Evolutionary conservation across 2,113 vertebrate genomes (phyloP), one percentile per base, ranked within the genome.

Genomic region (Cyanistes caeruleus): DNA sequence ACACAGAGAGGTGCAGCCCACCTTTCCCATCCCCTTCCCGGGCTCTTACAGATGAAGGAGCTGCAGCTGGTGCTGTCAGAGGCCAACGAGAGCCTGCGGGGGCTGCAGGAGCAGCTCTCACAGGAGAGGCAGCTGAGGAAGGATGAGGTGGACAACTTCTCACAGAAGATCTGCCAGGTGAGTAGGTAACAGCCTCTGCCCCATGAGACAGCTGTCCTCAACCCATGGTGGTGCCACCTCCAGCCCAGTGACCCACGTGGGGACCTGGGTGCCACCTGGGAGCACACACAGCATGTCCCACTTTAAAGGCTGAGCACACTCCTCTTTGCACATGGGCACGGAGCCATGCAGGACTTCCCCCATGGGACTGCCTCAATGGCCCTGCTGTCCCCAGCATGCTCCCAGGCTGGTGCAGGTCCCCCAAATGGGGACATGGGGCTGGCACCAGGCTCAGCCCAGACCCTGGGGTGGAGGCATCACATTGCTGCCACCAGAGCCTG

Each of bases 81-180:
- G 88, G 98, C 97, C 39, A 98, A 98, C 2, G 98, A 99, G 94
- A 98, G 98, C 35, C 97, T 98, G 67, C 94, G 95, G 44, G 97
- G 97, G 56, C 96, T 98, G 67, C 98, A 98, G 94, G 98, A 98
- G 94, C 98, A 99, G 93, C 98, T 99, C 49, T 98, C 98, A 2
- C 98, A 98, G 93, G 99, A 99, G 93, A 98, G 97, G 81, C 98
- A 98, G 91, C 97, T 98, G 48, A 98, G 98, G 84, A 98, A 98
- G 89, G 98, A 99, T 3, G 98, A 98, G 84, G 96, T 98, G 28
- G 98, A 98, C 37, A 98, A 93, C 89, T 98, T 98, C 95, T 97
- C 98, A 15, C 97, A 98, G 97, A 99, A 98, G 97, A 97, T 99
- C 91, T 97, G 98, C 91, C 99, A 99, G 99, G 99, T 99, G 90